Base-by-base conservation (phyloP, 2,888 invertebrate genomes). In the Aporophyla nigra region DNA sequence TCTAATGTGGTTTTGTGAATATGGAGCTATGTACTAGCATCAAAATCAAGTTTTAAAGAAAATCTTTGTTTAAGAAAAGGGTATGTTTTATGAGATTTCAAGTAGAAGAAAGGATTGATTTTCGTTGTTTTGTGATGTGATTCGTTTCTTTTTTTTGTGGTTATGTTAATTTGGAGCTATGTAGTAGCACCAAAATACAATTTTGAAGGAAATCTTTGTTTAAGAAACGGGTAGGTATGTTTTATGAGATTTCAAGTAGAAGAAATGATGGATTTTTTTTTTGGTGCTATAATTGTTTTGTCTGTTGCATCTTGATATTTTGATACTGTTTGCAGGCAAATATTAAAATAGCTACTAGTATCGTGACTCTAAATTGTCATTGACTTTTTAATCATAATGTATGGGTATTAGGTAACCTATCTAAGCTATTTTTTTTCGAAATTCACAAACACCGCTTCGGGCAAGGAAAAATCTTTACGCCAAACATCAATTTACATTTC, bases 141-240 rank as follows among this genome's bases (percentile, higher is more conserved):
- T 77, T 65, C 19, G 14, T 24, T 19, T 56, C 33, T 0, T 43
- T 5, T 27, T n/a, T 27, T 27, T 54, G 58, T 79, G 33, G 4
- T 49, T 40, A 24, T 43, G 21, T 24, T 61, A 16, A 53, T 56
- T 56, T 81, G 75, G 6, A 19, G 49, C 2, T 21, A 0, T 19
- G 16, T 4, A 27, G 3, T 49, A 5, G 5, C 19, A 27, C 0
- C 4, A 10, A 19, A 43, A 16, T 43, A 0, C 1, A 40, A 21
- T 43, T 56, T 40, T 54, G 5, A 16, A 49, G 19, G 21, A 43
- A 43, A 7, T 56, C 6, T 5, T 74, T 0, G 27, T 40, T 53
- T 24, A 0, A 12, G 5, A 16, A 33, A 63, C 56, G 24, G 80
- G 66, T 62, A 68, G 80, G 66, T 62, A 68, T 51, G 63, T 56